Conservation (phyloP, 2,888 invertebrate species). For the Tetragonisca angustula region DNA sequence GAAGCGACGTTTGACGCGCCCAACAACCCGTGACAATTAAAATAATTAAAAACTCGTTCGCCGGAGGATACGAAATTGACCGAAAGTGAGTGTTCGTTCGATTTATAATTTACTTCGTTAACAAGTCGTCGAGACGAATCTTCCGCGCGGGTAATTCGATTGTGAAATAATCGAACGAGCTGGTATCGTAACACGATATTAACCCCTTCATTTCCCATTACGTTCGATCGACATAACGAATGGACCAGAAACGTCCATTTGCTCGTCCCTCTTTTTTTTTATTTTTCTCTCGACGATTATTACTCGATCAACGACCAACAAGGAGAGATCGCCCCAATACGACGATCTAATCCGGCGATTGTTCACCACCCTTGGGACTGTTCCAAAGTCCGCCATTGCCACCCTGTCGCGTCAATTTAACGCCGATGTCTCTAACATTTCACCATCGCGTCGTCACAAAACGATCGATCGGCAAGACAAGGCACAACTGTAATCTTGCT, state of each 20-base stretch:
- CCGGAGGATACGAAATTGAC: too few species aligned
- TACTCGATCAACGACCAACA: neutral
- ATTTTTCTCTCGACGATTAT: neutral
- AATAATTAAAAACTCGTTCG: neutral
- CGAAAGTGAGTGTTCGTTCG: neutral
- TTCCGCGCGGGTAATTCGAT: neutral
- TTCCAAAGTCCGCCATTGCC: constrained; percentile 10
- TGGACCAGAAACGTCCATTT: neutral
- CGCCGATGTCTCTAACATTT: constrained; percentile 27
- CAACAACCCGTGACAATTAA: too few species aligned
- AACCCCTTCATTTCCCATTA: neutral
- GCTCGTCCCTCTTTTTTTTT: constrained; percentile 6
- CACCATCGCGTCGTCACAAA: constrained; percentile 38
- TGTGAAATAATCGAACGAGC: constrained; percentile 16
- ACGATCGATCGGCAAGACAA: constrained; percentile 57
- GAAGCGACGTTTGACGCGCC: too few species aligned
- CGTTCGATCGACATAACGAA: constrained; percentile 11
- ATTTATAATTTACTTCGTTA: neutral
- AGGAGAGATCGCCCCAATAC: neutral
- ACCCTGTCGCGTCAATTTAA: constrained; percentile 31
- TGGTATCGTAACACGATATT: neutral
- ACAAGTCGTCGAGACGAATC: constrained; percentile 9
- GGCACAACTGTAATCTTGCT: constrained; percentile 43
- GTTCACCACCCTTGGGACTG: neutral
- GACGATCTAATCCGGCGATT: neutral